Percentiles rank a stretch among this genome's conserved stretches.
Evolutionary conservation across 1,140 invertebrate species (phyloP).

Genomic region (Colletes latitarsis): DNA sequence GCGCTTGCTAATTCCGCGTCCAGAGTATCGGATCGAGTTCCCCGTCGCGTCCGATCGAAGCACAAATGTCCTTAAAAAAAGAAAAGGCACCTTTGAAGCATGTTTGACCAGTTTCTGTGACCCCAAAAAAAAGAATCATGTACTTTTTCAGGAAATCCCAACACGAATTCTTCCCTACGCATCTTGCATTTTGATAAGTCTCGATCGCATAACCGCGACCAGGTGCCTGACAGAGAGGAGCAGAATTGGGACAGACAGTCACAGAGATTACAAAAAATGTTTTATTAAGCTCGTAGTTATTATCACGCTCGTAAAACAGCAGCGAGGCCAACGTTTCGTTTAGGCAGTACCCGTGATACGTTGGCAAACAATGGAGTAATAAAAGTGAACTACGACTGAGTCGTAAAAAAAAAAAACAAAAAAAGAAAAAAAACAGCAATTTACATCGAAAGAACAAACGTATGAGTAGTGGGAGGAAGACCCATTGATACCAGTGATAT

Average conservation of each 20-base stretch:
- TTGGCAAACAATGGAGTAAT: constrained; percentile 1
- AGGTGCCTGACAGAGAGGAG: background rate
- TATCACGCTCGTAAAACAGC: background rate
- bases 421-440: background rate
- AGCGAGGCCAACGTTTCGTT: constrained; percentile 6
- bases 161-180: background rate
- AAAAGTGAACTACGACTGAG: background rate
- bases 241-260: background rate
- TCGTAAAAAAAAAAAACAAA: background rate
- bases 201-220: background rate
- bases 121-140: background rate
- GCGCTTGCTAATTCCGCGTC: constrained; percentile 79
- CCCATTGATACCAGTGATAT: constrained; percentile 11
- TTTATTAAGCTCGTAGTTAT: constrained; percentile 19
- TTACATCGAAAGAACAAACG: background rate
- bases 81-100: constrained; percentile 6
- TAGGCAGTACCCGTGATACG: background rate
- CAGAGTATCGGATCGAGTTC: constrained; percentile 1
- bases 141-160: background rate
- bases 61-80: background rate
- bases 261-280: background rate
- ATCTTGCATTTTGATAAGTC: background rate
- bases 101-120: constrained; percentile 14
- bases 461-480: background rate
- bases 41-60: constrained; percentile 6